Evolutionary conservation across 1,140 invertebrate species (phyloP).

Genomic region (Pentalonia nigronervosa): DNA sequence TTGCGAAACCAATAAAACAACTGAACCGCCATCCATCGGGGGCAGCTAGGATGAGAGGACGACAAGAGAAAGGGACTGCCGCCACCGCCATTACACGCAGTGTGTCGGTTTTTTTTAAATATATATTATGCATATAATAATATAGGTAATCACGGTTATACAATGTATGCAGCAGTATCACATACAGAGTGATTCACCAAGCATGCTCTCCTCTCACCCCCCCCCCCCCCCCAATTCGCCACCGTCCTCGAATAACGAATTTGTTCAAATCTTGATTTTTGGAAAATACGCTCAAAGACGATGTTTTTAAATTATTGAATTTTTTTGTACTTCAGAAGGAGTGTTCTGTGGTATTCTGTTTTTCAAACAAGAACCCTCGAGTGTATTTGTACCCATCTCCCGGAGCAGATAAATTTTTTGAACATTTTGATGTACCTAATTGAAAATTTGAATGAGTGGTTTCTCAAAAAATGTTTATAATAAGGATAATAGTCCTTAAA

Average conservation of each 20-base stretch:
- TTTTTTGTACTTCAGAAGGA: neutral
- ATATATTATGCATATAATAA: too few species aligned
- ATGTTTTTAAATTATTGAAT: neutral
- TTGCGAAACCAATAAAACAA: conserved; percentile 43
- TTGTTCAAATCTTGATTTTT: neutral
- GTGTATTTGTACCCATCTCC: too few species aligned
- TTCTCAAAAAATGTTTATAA: neutral
- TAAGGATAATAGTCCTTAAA: neutral
- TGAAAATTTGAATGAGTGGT: neutral
- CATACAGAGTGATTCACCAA: neutral
- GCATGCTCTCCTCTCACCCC: too few species aligned
- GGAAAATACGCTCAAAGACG: neutral
- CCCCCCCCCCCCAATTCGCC: too few species aligned
- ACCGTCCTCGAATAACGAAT: neutral
- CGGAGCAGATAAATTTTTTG: neutral
- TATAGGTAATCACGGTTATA: neutral
- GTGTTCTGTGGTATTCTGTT: neutral
- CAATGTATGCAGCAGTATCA: neutral
- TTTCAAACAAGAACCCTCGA: neutral
- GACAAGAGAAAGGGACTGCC: neutral
- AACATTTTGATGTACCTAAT: neutral
- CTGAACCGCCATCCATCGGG: neutral
- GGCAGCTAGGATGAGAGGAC: neutral
- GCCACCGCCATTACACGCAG: neutral
- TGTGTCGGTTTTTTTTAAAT: neutral